Conservation (phyloP, 2,113 vertebrate species). For the Sialia sialis region DNA sequence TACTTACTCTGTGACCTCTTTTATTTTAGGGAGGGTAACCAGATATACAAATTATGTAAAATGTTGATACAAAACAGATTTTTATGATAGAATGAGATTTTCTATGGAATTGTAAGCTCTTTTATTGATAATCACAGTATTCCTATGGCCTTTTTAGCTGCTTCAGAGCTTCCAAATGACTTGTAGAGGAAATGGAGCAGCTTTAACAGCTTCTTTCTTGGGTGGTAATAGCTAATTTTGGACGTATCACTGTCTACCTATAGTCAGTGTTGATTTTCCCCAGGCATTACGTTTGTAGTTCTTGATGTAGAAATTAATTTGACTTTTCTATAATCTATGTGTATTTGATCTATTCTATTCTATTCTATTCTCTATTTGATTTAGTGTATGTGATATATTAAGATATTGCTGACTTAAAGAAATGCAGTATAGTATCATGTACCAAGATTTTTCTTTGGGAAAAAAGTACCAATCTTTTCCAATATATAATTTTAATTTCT, state of each 20-base stretch:
- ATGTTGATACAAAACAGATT: not conserved
- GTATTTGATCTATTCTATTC: not conserved
- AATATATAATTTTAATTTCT: not conserved
- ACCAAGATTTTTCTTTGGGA: not conserved
- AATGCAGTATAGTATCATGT: not conserved
- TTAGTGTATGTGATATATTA: not conserved
- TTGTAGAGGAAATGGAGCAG: not conserved
- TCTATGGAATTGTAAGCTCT: not conserved
- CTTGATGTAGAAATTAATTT: not conserved
- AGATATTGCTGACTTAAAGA: not conserved
- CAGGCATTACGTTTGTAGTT: not conserved
- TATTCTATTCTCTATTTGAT: not conserved
- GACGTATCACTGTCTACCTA: not conserved
- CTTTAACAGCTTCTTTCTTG: not conserved
- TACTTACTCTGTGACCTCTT: not conserved
- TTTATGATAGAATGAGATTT: not conserved
- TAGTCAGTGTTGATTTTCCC: not conserved
- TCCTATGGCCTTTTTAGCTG: not conserved
- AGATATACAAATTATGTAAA: not conserved
- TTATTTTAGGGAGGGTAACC: not conserved
- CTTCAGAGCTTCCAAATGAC: not conserved
- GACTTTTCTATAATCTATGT: not conserved
- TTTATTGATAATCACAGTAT: not conserved
- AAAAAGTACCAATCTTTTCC: not conserved
- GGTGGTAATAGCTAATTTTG: not conserved